Base-by-base conservation (phyloP, 2,888 invertebrate genomes). In the Galerucella nymphaeae region DNA sequence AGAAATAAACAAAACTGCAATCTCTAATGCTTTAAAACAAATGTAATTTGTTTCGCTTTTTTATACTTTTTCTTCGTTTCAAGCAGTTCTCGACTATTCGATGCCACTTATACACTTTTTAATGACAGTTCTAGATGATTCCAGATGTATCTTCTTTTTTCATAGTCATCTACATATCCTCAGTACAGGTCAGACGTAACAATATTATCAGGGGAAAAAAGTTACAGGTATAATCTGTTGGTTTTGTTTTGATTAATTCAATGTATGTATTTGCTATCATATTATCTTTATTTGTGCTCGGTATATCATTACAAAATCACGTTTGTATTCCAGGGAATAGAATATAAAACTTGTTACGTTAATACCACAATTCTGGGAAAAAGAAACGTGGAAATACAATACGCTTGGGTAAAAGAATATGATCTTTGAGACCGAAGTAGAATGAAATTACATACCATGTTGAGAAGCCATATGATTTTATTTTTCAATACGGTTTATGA, bases 341-440 rank as follows among this genome's bases (percentile, higher is more conserved):
- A 67, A 67, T 67, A 58, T 59, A 59, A 67, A 59, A 67, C 67
- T 67, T 67, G 58, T 59, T 67, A 67, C 66, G n/a, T 67, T 58
- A 67, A 67, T 67, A 67, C 59, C 67, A 23, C 45, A 41, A 67
- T 67, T 67, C 67, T 67, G 20, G n/a, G 59, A 67, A 67, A 67
- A 67, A 67, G 59, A n/a, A 20, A 16, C 67, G 42, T 58, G 48
- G 67, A 58, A 67, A 67, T 48, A 45, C 67, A 67, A 67, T 67
- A 67, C 67, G 18, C 45, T 59, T 23, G 30, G 67, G 67, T 67
- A 67, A 59, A 67, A 59, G 59, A 67, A 67, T 67, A 59, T 58
- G 67, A 67, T 67, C 67, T 59, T 48, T 48, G 67, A 67, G 59
- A 67, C 45, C 57, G 67, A 30, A 16, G 16, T 38, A 30, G 65